Percentiles rank a stretch among this genome's conserved stretches.
phyloP scores from a whole-genome alignment of 2,797 vertebrate species.

The Eutrigla gurnardus region DNA sequence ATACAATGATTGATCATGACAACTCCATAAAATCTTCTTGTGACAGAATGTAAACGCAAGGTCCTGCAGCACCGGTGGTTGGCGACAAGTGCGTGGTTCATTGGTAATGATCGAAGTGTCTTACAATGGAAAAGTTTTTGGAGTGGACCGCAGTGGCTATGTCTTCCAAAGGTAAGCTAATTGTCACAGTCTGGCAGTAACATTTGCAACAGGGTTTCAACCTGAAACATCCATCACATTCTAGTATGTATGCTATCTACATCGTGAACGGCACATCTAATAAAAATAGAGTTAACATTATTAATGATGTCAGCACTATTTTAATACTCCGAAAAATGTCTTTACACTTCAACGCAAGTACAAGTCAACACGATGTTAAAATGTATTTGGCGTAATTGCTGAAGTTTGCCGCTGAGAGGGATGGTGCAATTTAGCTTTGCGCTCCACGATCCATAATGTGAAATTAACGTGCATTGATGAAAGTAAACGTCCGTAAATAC shows the following conservation, averaged over 20 bases:
- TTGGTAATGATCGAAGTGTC: constrained; percentile 48
- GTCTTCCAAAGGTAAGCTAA: constrained; percentile 46
- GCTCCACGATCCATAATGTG: too few relatives aligned
- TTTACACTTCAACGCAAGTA: not conserved
- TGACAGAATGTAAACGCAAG: not conserved
- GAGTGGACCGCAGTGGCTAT: not conserved
- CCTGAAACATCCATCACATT: not conserved
- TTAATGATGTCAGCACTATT: not conserved
- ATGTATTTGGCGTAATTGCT: too few relatives aligned
- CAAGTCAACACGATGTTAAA: too few relatives aligned
- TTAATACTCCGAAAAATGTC: not conserved
- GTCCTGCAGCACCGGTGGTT: not conserved
- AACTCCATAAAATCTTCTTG: not conserved
- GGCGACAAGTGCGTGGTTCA: not conserved
- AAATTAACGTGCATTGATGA: too few relatives aligned
- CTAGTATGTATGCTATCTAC: not conserved
- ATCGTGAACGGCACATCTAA: not conserved
- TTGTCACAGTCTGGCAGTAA: not conserved
- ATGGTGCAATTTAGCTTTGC: too few relatives aligned
- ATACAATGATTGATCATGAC: not conserved
- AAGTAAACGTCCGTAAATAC: too few relatives aligned
- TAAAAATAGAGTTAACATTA: not conserved
- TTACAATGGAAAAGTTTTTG: constrained; percentile 48
- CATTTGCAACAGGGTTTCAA: not conserved
- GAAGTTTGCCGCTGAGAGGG: too few relatives aligned